Percentiles rank a stretch among this genome's conserved stretches.
Conservation (phyloP, 2,888 invertebrate genomes). For the Drosophila paranaensis region DNA sequence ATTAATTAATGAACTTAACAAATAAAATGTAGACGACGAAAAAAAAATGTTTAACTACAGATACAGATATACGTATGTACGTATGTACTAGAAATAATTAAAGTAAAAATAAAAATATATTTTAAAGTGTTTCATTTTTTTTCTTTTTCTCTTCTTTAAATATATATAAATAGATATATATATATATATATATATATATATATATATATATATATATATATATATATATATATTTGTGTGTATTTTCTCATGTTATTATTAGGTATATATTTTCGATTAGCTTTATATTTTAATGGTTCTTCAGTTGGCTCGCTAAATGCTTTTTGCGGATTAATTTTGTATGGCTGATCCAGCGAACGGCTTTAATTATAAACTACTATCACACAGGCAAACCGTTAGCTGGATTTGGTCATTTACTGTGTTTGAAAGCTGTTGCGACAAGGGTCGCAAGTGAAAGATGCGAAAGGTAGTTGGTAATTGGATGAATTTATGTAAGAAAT, state of each 20-base stretch:
- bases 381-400: conserved; percentile 84
- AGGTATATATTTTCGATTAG: background rate
- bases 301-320: conserved; percentile 50
- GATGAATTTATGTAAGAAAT: conserved; percentile 23
- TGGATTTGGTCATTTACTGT: conserved; percentile 17
- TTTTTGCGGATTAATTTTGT: background rate
- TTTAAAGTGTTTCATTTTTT: conserved; percentile 15
- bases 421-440: background rate
- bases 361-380: conserved; percentile 85
- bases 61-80: conserved; percentile 49
- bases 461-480: conserved; percentile 18
- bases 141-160: conserved; percentile 11
- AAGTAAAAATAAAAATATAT: conserved; percentile 51
- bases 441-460: conserved; percentile 5
- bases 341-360: conserved; percentile 54
- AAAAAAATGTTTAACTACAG: conserved; percentile 59
- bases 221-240: conserved; percentile 9
- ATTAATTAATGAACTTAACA: conserved; percentile 77
- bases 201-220: conserved; percentile 3
- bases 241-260: conserved; percentile 22
- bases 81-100: conserved; percentile 63
- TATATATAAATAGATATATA: conserved; percentile 13
- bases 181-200: background rate
- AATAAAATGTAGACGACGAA: conserved; percentile 69
- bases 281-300: conserved; percentile 27